Conservation (phyloP, 2,797 vertebrate genomes). For the Denticeps clupeoides region DNA sequence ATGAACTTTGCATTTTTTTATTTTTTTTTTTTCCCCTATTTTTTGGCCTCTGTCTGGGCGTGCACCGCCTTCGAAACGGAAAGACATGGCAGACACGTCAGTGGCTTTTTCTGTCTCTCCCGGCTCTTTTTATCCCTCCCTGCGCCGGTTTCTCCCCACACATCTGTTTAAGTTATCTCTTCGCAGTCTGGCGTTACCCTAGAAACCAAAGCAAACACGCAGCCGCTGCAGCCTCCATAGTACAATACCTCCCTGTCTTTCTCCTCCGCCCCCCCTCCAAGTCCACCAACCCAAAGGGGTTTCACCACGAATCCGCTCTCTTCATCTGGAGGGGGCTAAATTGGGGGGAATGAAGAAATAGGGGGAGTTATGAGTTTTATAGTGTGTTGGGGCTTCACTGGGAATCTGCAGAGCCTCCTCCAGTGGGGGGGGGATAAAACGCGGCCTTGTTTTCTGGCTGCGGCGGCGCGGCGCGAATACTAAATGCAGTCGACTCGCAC, state of each 20-base stretch:
- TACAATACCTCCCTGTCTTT: slow-evolving; percentile 57
- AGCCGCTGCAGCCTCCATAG: slow-evolving; percentile 42
- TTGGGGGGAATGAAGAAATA: slow-evolving; percentile 30
- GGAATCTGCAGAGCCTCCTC: slow-evolving; percentile 24
- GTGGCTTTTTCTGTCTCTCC: slow-evolving; percentile 24
- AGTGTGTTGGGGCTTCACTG: slow-evolving; percentile 15
- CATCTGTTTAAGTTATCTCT: slow-evolving; percentile 69
- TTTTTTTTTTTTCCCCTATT: no score
- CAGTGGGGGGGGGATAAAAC: neutral
- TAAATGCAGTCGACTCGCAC: slow-evolving; percentile 17
- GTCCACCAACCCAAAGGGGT: slow-evolving; percentile 30
- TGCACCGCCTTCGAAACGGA: neutral
- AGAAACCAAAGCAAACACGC: slow-evolving; percentile 55
- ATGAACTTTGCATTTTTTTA: no score
- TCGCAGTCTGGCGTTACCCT: slow-evolving; percentile 58
- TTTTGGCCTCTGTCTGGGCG: slow-evolving; percentile 9
- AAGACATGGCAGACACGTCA: slow-evolving; percentile 40
- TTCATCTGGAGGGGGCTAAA: slow-evolving; percentile 35
- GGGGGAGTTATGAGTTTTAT: slow-evolving; percentile 33
- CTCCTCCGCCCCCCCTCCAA: slow-evolving; percentile 15
- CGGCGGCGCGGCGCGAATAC: slow-evolving; percentile 17
- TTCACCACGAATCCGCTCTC: slow-evolving; percentile 41
- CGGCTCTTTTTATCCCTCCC: slow-evolving; percentile 32
- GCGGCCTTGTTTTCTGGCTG: neutral
- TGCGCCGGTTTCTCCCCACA: slow-evolving; percentile 34